phyloP scores from a whole-genome alignment of 1,140 invertebrate species.

The Drosophila sp. region DNA sequence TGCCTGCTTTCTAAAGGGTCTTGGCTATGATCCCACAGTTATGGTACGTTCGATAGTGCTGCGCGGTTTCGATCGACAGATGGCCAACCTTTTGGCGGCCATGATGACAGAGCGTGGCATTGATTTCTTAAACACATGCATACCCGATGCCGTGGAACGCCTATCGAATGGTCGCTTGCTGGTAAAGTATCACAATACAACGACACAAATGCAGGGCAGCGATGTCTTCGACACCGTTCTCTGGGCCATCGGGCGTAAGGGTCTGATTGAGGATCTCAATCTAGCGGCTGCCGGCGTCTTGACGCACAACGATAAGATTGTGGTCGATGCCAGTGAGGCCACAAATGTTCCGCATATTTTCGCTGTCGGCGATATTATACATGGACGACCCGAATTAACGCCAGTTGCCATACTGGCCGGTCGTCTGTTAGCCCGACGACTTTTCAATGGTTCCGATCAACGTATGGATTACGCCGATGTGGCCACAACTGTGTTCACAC shows the following conservation, averaged over 20 bases:
- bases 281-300: constrained; percentile 88
- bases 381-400: constrained; percentile 94
- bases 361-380: constrained; percentile 97
- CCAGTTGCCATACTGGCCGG: constrained; percentile 98
- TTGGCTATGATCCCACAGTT: constrained; percentile 94
- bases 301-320: constrained; percentile 86
- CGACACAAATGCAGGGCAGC: constrained; percentile 85
- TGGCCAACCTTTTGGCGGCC: constrained; percentile 92
- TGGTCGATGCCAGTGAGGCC: constrained; percentile 88
- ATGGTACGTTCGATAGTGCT: constrained; percentile 97
- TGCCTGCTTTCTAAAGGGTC: constrained; percentile 95
- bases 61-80: constrained; percentile 99
- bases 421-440: constrained; percentile 90
- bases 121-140: constrained; percentile 90
- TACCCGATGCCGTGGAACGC: constrained; percentile 91
- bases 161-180: constrained; percentile 87
- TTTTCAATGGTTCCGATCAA: constrained; percentile 86
- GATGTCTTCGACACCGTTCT: constrained; percentile 93
- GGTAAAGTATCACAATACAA: constrained; percentile 87
- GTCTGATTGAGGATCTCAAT: constrained; percentile 88
- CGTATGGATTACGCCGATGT: constrained; percentile 96
- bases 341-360: constrained; percentile 94
- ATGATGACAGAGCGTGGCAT: constrained; percentile 94
- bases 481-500: constrained; percentile 98
- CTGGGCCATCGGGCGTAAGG: constrained; percentile 91